Evolutionary conservation across 2,113 vertebrate species (phyloP).

Genomic region (Ptychochromis oligacanthus): DNA sequence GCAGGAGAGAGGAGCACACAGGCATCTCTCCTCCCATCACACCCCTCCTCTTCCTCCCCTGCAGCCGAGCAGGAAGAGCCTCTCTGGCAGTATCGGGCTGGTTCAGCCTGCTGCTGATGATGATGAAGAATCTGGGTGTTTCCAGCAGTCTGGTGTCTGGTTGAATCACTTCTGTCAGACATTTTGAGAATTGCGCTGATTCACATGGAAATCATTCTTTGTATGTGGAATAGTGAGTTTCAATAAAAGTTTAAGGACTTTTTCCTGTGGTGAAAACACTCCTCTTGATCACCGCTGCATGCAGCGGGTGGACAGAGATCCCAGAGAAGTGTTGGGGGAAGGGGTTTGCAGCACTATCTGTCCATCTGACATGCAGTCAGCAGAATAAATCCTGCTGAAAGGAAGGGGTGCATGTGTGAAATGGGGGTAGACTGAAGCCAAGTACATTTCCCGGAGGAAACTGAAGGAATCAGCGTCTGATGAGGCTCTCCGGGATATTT

Average conservation of each 20-base stretch:
- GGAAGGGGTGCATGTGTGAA: background rate
- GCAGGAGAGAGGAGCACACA: conserved; percentile 41
- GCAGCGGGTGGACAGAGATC: background rate
- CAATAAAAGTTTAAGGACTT: background rate
- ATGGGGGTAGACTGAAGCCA: background rate
- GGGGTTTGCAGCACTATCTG: background rate
- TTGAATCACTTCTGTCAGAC: conserved; percentile 19
- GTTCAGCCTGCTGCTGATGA: conserved; percentile 44
- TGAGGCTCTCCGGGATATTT: background rate
- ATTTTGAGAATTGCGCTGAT: background rate
- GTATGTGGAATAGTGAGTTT: background rate
- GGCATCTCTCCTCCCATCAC: conserved; percentile 60
- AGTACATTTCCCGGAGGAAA: background rate
- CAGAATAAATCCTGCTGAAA: background rate
- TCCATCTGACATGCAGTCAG: background rate
- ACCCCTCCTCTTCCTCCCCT: conserved; percentile 42
- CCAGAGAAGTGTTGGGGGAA: background rate
- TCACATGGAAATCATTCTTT: conserved; percentile 5
- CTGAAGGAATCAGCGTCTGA: background rate
- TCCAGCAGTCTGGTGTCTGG: conserved; percentile 16
- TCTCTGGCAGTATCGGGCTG: conserved; percentile 33
- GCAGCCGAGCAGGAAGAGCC: conserved; percentile 51
- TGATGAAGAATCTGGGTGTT: conserved; percentile 51
- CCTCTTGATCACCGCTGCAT: background rate
- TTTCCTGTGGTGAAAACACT: background rate